phyloP scores from a whole-genome alignment of 23 tunicate species.

The Halocynthia roretzi region DNA sequence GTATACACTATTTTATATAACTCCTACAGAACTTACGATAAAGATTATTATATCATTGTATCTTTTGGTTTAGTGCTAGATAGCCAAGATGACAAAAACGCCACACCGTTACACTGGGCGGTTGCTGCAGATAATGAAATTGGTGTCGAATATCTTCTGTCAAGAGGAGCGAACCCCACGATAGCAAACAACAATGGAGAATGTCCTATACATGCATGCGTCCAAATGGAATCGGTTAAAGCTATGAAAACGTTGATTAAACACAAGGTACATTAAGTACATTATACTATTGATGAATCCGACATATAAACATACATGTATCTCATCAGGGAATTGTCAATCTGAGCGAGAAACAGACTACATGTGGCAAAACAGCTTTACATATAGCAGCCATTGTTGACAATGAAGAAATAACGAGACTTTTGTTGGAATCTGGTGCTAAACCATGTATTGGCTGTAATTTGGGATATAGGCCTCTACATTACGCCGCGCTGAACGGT shows the following conservation, averaged over 20 bases:
- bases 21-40: background rate
- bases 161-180: conserved; percentile 52
- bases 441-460: conserved; percentile 54
- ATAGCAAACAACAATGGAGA: conserved; percentile 38
- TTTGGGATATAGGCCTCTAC: conserved; percentile 78
- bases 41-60: background rate
- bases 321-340: conserved; percentile 8
- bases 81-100: conserved; percentile 26
- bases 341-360: conserved; percentile 12
- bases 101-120: conserved; percentile 80
- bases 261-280: conserved; percentile 29
- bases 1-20: no score
- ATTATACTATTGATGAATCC: background rate
- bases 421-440: conserved; percentile 65
- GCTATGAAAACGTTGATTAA: conserved; percentile 51
- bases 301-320: background rate
- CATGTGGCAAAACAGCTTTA: conserved; percentile 36
- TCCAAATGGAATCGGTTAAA: conserved; percentile 33
- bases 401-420: conserved; percentile 43
- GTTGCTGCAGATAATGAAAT: conserved; percentile 25
- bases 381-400: conserved; percentile 63
- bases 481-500: conserved; percentile 72
- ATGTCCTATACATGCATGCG: conserved; percentile 51
- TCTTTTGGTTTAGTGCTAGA: conserved; percentile 35
- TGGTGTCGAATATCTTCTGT: conserved; percentile 34